Conservation (phyloP, 2,113 vertebrate species). For the Microtus ochrogaster region DNA sequence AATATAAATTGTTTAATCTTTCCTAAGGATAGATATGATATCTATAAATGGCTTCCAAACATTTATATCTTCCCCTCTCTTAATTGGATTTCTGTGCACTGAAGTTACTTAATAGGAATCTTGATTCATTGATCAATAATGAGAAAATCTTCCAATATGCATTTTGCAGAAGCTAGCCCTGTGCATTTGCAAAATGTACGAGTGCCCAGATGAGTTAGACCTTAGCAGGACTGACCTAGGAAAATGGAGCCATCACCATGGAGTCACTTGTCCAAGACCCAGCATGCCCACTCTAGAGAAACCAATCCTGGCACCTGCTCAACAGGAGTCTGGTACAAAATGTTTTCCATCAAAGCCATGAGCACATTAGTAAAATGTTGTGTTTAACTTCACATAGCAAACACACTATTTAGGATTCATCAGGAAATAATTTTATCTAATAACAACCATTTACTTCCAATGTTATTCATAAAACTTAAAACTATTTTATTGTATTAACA, state of each 20-base stretch:
- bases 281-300: not conserved
- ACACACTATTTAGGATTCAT: not conserved
- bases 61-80: not conserved
- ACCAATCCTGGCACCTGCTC: not conserved
- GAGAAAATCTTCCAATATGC: not conserved
- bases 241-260: not conserved
- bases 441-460: not conserved
- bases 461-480: constrained; percentile 2
- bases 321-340: not conserved
- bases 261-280: not conserved
- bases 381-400: not conserved
- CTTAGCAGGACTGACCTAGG: not conserved
- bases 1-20: not conserved
- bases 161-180: not conserved
- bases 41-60: not conserved
- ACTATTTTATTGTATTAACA: not conserved
- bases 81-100: not conserved
- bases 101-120: not conserved
- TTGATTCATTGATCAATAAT: not conserved
- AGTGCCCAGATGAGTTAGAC: not conserved
- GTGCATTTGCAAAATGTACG: not conserved
- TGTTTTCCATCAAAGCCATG: not conserved
- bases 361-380: not conserved
- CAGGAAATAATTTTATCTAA: not conserved
- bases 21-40: not conserved